Percentiles rank a stretch among this genome's conserved stretches.
Conservation (phyloP, 2,113 vertebrate genomes). For the Cariama cristata region DNA sequence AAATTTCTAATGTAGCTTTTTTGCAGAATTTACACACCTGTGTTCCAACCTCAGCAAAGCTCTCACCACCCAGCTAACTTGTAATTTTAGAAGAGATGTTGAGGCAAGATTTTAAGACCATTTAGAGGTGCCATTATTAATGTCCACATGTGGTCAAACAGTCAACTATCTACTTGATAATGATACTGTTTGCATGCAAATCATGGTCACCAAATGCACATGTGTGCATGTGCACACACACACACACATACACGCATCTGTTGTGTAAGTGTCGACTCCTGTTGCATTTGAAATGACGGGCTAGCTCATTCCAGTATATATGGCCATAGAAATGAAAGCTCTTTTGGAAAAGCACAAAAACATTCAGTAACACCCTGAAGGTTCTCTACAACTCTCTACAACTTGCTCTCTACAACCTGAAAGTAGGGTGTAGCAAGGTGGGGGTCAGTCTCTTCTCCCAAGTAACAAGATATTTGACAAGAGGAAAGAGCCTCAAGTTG, state of each 20-base stretch:
- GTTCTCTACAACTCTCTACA: not conserved
- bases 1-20: not conserved
- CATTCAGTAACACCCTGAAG: not conserved
- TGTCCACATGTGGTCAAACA: not conserved
- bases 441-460: too few relatives aligned
- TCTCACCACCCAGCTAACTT: not conserved
- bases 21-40: not conserved
- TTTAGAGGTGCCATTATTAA: not conserved
- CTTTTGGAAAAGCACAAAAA: not conserved
- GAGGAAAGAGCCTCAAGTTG: too few relatives aligned
- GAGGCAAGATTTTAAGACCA: not conserved
- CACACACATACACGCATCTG: not conserved
- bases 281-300: not conserved
- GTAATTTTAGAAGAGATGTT: not conserved
- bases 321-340: not conserved
- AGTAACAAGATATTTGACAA: too few relatives aligned
- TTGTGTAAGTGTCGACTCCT: not conserved
- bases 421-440: too few relatives aligned
- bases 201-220: not conserved
- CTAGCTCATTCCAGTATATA: not conserved
- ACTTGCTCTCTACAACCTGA: not conserved
- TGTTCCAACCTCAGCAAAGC: not conserved
- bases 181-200: not conserved
- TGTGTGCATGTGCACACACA: too few relatives aligned
- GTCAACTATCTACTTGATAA: not conserved